Conservation (phyloP, 2,888 invertebrate species). For the Platerodrilus igneus region DNA sequence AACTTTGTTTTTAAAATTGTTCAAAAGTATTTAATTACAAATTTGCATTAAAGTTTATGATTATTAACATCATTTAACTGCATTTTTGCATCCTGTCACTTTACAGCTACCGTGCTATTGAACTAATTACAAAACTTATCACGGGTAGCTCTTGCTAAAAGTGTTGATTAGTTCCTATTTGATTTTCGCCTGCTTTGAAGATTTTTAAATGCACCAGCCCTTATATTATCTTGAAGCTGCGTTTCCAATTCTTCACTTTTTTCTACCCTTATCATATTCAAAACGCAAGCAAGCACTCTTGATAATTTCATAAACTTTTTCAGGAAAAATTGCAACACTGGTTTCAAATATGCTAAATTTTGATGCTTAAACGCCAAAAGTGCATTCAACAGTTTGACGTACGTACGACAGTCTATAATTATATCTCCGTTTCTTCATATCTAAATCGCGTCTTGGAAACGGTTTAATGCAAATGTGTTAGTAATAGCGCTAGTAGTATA, state of each 20-base stretch:
- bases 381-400: constrained; percentile 17
- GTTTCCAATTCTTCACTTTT: no score
- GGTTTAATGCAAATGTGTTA: no score
- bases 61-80: no score
- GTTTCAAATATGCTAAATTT: constrained; percentile 14
- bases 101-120: no score
- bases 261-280: no score
- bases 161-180: constrained; percentile 1
- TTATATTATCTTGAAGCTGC: no score
- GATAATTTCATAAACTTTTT: constrained; percentile 11
- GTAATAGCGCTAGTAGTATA: no score
- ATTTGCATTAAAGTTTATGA: no score
- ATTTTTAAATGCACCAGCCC: constrained; percentile 5
- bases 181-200: not conserved
- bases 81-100: no score
- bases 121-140: constrained; percentile 1
- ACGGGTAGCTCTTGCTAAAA: not conserved
- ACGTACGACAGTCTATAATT: constrained; percentile 18
- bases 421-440: constrained; percentile 12
- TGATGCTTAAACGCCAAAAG: constrained; percentile 14
- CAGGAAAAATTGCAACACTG: constrained; percentile 6
- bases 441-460: constrained; percentile 4
- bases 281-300: constrained; percentile 12
- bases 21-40: no score
- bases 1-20: no score